Conservation (phyloP, 2,888 invertebrate species). For the Morpho achilles region DNA sequence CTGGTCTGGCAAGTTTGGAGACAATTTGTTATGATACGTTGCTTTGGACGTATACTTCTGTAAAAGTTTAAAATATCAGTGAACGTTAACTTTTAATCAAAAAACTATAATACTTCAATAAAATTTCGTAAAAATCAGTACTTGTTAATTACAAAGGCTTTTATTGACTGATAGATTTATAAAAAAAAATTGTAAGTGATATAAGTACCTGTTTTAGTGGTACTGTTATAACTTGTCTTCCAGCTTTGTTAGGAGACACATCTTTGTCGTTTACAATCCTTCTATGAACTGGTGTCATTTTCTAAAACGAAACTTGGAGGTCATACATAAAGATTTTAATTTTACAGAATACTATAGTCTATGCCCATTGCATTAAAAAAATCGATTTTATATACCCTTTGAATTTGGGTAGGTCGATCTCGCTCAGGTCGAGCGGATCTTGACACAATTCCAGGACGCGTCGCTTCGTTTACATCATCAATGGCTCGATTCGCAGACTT, state of each 20-base stretch:
- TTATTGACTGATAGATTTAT: no score
- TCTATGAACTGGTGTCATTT: conserved; percentile 37
- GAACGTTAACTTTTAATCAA: neutral
- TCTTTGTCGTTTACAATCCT: conserved; percentile 24
- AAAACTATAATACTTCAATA: no score
- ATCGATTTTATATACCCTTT: conserved; percentile 8
- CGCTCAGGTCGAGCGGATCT: conserved; percentile 34
- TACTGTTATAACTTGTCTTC: conserved; percentile 38
- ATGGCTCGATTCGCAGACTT: conserved; percentile 45
- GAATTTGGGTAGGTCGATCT: conserved; percentile 29
- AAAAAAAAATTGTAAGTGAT: neutral
- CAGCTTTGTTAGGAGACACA: conserved; percentile 28
- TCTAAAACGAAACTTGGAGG: conserved; percentile 31
- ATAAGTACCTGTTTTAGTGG: conserved; percentile 36
- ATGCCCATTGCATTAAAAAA: no score
- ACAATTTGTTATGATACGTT: conserved; percentile 14
- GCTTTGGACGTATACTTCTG: conserved; percentile 24
- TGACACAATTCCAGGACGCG: conserved; percentile 17
- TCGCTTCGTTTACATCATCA: conserved; percentile 33
- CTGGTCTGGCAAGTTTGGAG: conserved; percentile 26
- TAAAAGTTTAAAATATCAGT: conserved; percentile 3
- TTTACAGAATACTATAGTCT: no score
- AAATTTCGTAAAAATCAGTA: no score
- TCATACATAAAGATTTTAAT: no score
- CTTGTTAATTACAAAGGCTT: no score